Base-by-base conservation (phyloP, 2,113 vertebrate species). In the Amphilophus citrinellus region DNA sequence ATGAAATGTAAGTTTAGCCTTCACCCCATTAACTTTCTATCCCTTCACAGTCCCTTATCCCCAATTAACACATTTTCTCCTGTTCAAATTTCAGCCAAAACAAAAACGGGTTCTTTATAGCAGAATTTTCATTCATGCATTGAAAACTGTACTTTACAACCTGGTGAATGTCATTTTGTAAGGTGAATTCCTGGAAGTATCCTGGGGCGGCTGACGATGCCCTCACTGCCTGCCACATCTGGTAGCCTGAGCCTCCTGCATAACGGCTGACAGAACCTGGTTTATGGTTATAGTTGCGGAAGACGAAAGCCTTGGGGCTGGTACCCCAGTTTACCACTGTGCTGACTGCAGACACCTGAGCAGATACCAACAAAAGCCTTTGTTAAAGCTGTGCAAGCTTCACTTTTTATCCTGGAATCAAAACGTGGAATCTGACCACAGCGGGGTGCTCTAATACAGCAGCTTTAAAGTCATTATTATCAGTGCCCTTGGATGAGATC, bases 241-340 rank as follows among this genome's bases (percentile, higher is more conserved):
- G 90, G 82, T 92, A 93, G 17, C 79, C 80, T 13, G 94, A 96
- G 32, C 82, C 93, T 58, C 95, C 96, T 2, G 96, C 88, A 0
- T 96, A 96, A 79, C 94, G 93, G 37, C 95, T 95, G 15, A 96
- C 89, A 18, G 84, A 89, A 18, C 93, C 94, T 1, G 95, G 94
- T 61, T 83, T 91, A 81, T 96, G 95, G 89, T 96, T 95, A 88
- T 96, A 96, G 85, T 95, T 96, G 39, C 95, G 91, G 80, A 96
- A 96, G 61, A 96, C 92, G 22, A 96, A 96, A 24, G 95, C 91
- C 84, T 96, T 96, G 0, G 95, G 95, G 80, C 92, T 95, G 7
- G 86, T 93, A 2, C 96, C 95, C 94, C 95, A 95, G 83, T 96
- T 96, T 27, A 96, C 95, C 81, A 96, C 95, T 0, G 95, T 93